phyloP scores from a whole-genome alignment of 2,113 vertebrate species.

The Phalacrocorax aristotelis region DNA sequence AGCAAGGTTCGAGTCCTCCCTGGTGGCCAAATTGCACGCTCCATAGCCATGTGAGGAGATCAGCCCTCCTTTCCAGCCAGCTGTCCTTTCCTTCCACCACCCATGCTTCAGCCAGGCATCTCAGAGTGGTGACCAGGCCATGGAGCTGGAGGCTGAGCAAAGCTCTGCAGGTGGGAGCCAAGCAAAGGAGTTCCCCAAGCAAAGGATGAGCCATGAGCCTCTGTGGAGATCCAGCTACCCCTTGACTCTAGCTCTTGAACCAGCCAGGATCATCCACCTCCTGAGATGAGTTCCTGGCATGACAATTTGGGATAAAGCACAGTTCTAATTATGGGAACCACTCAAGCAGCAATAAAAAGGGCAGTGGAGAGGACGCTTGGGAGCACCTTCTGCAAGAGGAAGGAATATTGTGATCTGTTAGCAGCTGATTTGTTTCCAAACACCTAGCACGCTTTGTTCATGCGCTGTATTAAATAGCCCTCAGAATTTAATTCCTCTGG shows the following conservation, averaged over 20 bases:
- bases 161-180: accelerated
- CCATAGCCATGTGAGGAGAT: background rate
- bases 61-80: background rate
- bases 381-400: background rate
- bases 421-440: slow-evolving; percentile 48
- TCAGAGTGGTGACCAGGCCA: accelerated
- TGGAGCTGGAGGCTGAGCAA: background rate
- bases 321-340: background rate
- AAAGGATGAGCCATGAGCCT: background rate
- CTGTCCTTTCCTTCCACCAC: background rate
- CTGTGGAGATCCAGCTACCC: background rate
- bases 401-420: background rate
- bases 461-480: background rate
- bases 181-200: background rate
- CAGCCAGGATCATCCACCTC: background rate
- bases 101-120: accelerated
- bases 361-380: background rate
- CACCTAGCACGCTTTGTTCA: background rate
- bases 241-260: background rate
- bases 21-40: background rate
- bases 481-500: slow-evolving; percentile 40
- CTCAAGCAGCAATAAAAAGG: background rate
- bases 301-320: background rate
- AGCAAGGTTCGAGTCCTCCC: background rate
- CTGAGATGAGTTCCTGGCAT: background rate